phyloP scores from a whole-genome alignment of 1,140 invertebrate species.

The Platorchestia sp. region DNA sequence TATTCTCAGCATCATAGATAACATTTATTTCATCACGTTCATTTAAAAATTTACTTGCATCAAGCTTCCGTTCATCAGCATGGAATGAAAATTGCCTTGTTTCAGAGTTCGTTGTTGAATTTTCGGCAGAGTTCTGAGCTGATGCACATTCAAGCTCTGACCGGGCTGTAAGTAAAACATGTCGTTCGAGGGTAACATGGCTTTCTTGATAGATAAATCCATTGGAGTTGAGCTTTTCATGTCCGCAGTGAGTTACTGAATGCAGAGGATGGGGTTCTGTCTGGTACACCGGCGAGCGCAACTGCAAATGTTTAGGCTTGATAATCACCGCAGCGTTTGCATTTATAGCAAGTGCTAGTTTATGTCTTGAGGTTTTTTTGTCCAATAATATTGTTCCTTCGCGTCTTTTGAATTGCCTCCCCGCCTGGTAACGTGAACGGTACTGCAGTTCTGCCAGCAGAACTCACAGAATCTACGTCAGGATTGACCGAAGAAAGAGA shows the following conservation, averaged over 20 bases:
- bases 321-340: not conserved
- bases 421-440: not conserved
- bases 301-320: not conserved
- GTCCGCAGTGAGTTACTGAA: not conserved
- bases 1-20: not conserved
- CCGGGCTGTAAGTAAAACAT: not conserved
- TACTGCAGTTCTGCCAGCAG: not conserved
- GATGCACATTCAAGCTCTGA: not conserved
- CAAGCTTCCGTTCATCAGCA: not conserved
- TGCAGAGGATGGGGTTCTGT: conserved; percentile 7
- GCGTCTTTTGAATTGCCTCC: not conserved
- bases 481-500: not conserved
- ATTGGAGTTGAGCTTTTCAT: not conserved
- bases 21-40: not conserved
- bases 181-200: not conserved
- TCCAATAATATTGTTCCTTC: not conserved
- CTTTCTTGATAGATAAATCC: not conserved
- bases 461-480: not conserved
- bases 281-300: not conserved
- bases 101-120: not conserved
- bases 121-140: not conserved
- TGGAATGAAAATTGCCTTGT: not conserved
- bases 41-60: not conserved
- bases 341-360: not conserved
- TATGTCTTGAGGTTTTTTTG: not conserved